Base-by-base conservation (phyloP, 2,797 vertebrate species). In the Tarsius wallacei region DNA sequence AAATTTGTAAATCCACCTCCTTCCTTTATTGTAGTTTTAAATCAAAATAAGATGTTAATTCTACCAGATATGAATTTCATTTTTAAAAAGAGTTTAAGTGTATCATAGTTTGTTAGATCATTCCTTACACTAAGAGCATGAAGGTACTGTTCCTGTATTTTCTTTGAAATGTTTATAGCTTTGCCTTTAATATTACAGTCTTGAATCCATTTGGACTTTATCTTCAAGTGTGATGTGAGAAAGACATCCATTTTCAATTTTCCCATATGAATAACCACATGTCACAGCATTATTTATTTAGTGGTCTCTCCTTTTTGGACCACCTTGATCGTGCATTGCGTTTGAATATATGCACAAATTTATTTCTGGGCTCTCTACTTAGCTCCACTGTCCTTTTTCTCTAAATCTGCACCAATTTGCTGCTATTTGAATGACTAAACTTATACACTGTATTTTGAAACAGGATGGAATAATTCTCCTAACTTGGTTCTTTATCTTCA, bases 221-320 rank as follows among this genome's bases (percentile, higher is more conserved):
- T 53, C 82, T 94, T 57, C 55, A 91, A 95, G 51, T 68, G 53
- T 59, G 47, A 3, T 51, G 16, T 61, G 51, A 92, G 31, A 92
- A 82, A 87, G 16, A 59, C 68, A 22, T 12, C 1, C 47, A 53
- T 78, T 70, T 90, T 70, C n/a, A 70, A 42, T 83, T 81, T 92
- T 59, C 11, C 59, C 16, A 8, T 83, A 68, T 47, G 26, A 16
- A 17, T 81, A 51, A 74, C 2, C 5, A 70, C 42, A 19, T 49
- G 21, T 76, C 24, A 28, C n/a, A 57, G 21, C 49, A 68, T 59
- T 91, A 42, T 64, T 86, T 42, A 55, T 66, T 87, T 57, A 59
- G 64, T 33, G 53, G 17, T 57, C 31, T 59, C 14, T 84, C 49
- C 16, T 83, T 74, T 57, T 33, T 5, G 0, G 57, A 61, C 6